Base-by-base conservation (phyloP, 2,113 vertebrate species). In the Dasyprocta punctata region DNA sequence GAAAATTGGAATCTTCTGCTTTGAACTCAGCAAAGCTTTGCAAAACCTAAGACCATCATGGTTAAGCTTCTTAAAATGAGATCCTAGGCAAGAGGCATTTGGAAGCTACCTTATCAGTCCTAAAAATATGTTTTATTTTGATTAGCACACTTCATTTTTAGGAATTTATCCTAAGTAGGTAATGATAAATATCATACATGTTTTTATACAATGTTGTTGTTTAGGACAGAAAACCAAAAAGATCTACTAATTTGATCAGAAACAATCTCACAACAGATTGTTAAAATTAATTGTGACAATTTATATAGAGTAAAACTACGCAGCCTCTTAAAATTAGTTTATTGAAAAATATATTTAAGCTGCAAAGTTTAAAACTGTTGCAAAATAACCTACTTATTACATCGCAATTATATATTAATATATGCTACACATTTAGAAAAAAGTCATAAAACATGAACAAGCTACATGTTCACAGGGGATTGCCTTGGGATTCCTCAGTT, bases 101-200 rank as follows among this genome's bases (percentile, higher is more conserved):
- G 20, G 5, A 93, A 93, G 33, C 14, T 5, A 86, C 26, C 69
- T 69, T 20, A 67, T 85, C 28, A 86, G 24, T 26, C 20, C 26
- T 61, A 16, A 89, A 77, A 90, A 81, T 12, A 52, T 10, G 4
- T 13, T 93, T 91, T 60, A 17, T 22, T 94, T 86, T 95, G 58
- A 92, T 86, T 95, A 78, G 63, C 1, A 78, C 9, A 65, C 77
- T 96, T 93, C 4, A 89, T 58, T 82, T 93, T n/a, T 82, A 89
- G 73, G 36, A 69, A 63, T 71, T 41, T 88, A 56, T 91, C 26
- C 52, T 71, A 52, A 91, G 41, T 77, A 95, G 80, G 80, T 92
- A n/a, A 69, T 47, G 13, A 73, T 41, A 90, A 26, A 90, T 65
- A 20, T 52, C 20, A 67, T 47, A 1, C 5, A 41, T 69, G 44